A percentile compares a stretch with the other conserved stretches of the same genome.
These are phyloP conservation scores for Cynoglossus semilaevis DNA, from an alignment of 2,113 vertebrate species.

Conservation along the genomic window DNA sequence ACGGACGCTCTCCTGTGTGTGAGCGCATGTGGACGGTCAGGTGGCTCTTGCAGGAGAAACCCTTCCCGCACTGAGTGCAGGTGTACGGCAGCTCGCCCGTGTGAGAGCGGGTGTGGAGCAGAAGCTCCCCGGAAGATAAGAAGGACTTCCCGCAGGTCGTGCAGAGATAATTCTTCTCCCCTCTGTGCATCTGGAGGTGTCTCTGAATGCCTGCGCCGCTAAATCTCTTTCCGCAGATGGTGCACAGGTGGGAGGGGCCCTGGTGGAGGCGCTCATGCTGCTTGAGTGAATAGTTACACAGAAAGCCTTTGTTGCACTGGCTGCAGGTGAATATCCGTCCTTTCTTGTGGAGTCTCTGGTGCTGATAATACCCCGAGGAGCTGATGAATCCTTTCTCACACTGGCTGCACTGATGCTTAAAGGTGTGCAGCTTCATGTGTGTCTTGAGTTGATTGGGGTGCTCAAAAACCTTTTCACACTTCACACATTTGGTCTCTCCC, in stretches of 20 bases:
- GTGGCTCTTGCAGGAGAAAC: constrained; percentile 61
- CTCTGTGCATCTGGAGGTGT: constrained; percentile 66
- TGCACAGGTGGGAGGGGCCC: constrained; percentile 48
- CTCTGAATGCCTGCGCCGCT: constrained; percentile 45
- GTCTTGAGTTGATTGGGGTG: constrained; percentile 59
- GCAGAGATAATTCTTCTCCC: constrained; percentile 63
- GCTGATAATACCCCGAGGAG: constrained; percentile 56
- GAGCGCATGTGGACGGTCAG: constrained; percentile 57
- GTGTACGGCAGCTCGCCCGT: constrained; percentile 65
- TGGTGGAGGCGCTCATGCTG: constrained; percentile 56
- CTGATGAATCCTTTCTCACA: constrained; percentile 66
- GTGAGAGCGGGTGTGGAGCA: constrained; percentile 59
- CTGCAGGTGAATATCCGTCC: constrained; percentile 49
- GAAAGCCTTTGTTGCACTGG: constrained; percentile 60
- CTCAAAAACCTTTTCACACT: constrained; percentile 56
- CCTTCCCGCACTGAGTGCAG: constrained; percentile 59
- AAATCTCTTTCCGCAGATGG: constrained; percentile 55
- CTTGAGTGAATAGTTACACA: constrained; percentile 54
- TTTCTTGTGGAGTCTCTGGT: constrained; percentile 59
- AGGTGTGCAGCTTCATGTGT: constrained; percentile 54
- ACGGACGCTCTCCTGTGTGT: constrained; percentile 63
- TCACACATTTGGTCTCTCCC: constrained; percentile 44
- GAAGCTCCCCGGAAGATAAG: constrained; percentile 62
- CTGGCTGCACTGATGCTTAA: constrained; percentile 44
- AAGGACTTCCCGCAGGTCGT: constrained; percentile 63